Evolutionary conservation across 2,797 vertebrate species (phyloP).

Genomic region (Sciaenops ocellatus): DNA sequence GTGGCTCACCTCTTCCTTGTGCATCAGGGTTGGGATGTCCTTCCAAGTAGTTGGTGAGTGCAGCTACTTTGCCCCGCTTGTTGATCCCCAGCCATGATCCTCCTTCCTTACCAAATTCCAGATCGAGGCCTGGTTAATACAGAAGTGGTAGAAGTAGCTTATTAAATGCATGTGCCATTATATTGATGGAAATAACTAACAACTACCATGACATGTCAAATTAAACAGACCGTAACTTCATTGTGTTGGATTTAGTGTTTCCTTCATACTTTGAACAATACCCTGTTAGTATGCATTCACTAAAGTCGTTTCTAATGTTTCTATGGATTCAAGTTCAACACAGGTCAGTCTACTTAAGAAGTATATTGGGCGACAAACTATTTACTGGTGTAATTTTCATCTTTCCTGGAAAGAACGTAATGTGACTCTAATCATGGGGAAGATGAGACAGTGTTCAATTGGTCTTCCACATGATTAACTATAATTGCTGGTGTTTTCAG

Average conservation of each 20-base stretch:
- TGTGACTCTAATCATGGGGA: background rate
- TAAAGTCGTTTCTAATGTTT: background rate
- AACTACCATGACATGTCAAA: background rate
- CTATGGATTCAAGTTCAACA: constrained; percentile 2
- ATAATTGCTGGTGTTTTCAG: background rate
- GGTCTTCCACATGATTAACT: background rate
- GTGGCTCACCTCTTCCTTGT: constrained; percentile 90
- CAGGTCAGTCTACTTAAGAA: background rate
- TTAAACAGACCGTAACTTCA: background rate
- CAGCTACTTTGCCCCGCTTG: constrained; percentile 93
- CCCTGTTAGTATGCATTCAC: background rate
- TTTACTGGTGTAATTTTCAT: background rate
- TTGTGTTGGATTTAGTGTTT: background rate
- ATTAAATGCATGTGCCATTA: background rate
- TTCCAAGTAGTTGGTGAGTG: constrained; percentile 96
- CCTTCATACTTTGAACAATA: background rate
- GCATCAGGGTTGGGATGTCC: constrained; percentile 86
- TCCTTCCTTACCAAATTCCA: constrained; percentile 94
- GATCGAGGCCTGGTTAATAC: constrained; percentile 89
- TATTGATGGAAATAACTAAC: background rate
- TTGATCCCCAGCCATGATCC: constrained; percentile 97
- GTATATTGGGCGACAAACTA: background rate
- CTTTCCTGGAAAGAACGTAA: background rate
- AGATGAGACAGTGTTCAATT: background rate
- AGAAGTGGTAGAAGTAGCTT: background rate